A percentile compares a stretch with the other conserved stretches of the same genome.
These are phyloP conservation scores for Bovichtus diacanthus DNA, from an alignment of 2,797 vertebrate genomes.

Conservation along the genomic window DNA sequence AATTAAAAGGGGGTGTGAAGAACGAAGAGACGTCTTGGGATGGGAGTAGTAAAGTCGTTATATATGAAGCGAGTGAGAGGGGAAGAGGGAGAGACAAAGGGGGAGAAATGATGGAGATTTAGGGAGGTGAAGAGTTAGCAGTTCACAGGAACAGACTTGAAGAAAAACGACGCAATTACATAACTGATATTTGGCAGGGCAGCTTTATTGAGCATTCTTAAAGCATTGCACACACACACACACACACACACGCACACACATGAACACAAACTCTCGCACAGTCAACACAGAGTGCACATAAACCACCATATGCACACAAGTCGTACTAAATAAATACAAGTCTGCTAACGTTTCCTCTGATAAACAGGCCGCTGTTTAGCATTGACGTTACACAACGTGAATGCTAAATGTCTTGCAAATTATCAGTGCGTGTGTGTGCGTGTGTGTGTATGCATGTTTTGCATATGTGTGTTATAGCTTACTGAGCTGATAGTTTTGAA, in stretches of 20 bases:
- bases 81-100: slow-evolving; percentile 4
- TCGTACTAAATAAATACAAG: slow-evolving; percentile 38
- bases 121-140: slow-evolving; percentile 64
- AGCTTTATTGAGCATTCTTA: slow-evolving; percentile 63
- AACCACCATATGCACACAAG: slow-evolving; percentile 40
- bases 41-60: slow-evolving; percentile 20
- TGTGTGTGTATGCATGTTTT: slow-evolving; percentile 22
- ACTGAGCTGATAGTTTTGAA: no score
- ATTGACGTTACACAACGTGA: slow-evolving; percentile 29
- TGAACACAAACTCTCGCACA: slow-evolving; percentile 6
- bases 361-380: slow-evolving; percentile 34
- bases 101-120: slow-evolving; percentile 42
- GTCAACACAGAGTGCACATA: slow-evolving; percentile 23
- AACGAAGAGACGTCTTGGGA: slow-evolving; percentile 20
- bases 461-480: slow-evolving; percentile 7
- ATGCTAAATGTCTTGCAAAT: slow-evolving; percentile 35
- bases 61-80: slow-evolving; percentile 24
- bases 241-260: slow-evolving; percentile 19
- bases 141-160: slow-evolving; percentile 79
- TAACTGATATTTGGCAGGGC: slow-evolving; percentile 75
- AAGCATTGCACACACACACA: slow-evolving; percentile 46
- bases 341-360: slow-evolving; percentile 13
- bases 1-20: slow-evolving; percentile 28
- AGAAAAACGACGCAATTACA: slow-evolving; percentile 73
- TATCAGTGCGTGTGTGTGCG: slow-evolving; percentile 8